Base-by-base conservation (phyloP, 1,140 invertebrate genomes). In the Brachionus asplanchnoidis region DNA sequence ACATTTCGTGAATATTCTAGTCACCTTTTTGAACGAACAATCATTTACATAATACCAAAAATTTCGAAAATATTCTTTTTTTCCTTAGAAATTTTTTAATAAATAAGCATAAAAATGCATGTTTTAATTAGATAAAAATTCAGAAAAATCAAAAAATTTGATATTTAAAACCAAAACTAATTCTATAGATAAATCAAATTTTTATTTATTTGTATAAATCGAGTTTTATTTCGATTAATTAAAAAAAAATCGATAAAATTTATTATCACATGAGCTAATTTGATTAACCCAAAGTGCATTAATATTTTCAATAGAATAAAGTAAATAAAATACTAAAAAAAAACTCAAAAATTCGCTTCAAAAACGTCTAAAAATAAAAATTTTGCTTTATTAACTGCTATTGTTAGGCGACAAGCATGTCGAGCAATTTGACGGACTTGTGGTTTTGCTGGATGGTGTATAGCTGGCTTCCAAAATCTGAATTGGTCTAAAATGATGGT, bases 181-280 rank as follows among this genome's bases (percentile, higher is more conserved):
- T 56, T 56, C 44, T 56, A 56, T 1, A 56, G 53, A 56, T 17
- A 56, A 56, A 17, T 56, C 14, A 56, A 56, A 23, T 56, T 56
- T 20, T 8, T 36, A 36, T 36, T 32, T 2, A 32, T 3, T 32
- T 32, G 1, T 36, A 3, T 56, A 17, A 73, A 73, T 73, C 68
- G 68, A 73, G 68, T 73, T 73, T 73, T 42, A 73, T 73, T 73
- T 46, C 68, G 68, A 73, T 73, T 73, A 6, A 73, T 17, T 20
- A 73, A 20, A 44, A 73, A 42, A 73, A 23, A 77, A 77, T 75
- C 70, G 26, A 77, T 50, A 77, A 53, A 32, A 73, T 40, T 73
- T 50, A 53, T 44, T 75, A 44, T 46, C 40, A 42, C 40, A 23
- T n/a, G 36, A 50, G 42, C 46, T 77, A 77, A 77, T 77, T 77